A percentile compares a stretch with the other conserved stretches of the same genome.
Evolutionary conservation across 1,140 invertebrate species (phyloP).

Genomic region (Araneus ventricosus): DNA sequence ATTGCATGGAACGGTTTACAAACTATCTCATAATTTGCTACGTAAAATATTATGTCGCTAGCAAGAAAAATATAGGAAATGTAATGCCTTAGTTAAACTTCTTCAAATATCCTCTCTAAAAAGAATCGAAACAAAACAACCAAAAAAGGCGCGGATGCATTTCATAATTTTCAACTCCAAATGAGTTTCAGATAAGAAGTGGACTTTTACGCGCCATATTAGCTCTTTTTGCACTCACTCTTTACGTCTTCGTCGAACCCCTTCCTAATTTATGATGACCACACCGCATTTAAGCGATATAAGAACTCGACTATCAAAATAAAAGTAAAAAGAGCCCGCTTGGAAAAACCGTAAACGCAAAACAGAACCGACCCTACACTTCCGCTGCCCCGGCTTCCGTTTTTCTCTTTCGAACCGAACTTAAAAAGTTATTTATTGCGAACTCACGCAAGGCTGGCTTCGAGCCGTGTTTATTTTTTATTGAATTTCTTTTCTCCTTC

Average conservation of each 20-base stretch:
- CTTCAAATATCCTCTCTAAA: too few relatives aligned
- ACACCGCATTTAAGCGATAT: background rate
- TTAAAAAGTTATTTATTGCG: background rate
- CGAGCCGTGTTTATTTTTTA: slow-evolving; percentile 2
- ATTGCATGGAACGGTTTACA: too few relatives aligned
- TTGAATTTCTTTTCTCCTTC: slow-evolving; percentile 5
- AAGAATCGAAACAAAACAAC: slow-evolving; percentile 90
- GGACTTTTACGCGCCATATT: background rate
- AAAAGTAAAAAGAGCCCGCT: background rate
- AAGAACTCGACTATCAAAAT: background rate
- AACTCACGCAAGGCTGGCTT: background rate
- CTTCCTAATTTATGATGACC: background rate
- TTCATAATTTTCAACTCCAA: background rate
- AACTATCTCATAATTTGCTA: too few relatives aligned
- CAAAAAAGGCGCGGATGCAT: slow-evolving; percentile 86
- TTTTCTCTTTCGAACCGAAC: background rate
- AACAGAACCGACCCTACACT: background rate
- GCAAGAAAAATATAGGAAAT: too few relatives aligned
- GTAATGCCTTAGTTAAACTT: too few relatives aligned
- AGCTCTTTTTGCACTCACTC: background rate
- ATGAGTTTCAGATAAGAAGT: background rate
- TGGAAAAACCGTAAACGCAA: slow-evolving; percentile 10
- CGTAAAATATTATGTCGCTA: too few relatives aligned
- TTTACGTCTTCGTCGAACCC: slow-evolving; percentile 2
- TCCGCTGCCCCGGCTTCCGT: slow-evolving; percentile 1